Conservation (phyloP, 2,113 vertebrate genomes). For the Marmota monax region DNA sequence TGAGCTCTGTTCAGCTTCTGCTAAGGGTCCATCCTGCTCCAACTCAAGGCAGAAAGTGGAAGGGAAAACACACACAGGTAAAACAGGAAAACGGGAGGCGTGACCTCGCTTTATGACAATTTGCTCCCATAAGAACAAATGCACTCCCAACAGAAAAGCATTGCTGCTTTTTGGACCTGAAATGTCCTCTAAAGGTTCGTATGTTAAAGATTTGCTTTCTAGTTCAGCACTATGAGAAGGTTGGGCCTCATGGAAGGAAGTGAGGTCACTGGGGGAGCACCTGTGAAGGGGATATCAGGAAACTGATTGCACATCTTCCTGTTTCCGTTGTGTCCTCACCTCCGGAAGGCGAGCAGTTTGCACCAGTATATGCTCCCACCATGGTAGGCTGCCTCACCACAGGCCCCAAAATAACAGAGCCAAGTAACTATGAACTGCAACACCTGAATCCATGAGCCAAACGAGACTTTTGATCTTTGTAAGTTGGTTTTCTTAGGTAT, state of each 20-base stretch:
- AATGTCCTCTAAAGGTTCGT: background rate
- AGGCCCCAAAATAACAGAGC: background rate
- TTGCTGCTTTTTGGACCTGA: background rate
- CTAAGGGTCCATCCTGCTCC: no score
- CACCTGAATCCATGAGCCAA: background rate
- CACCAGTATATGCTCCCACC: background rate
- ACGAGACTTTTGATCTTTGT: background rate
- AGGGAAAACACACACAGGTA: background rate
- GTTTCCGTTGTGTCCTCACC: background rate
- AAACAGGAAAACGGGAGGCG: background rate
- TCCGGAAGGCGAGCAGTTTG: background rate
- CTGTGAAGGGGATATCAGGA: no score
- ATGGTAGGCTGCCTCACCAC: background rate
- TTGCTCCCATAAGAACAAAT: background rate
- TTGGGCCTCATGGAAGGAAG: background rate
- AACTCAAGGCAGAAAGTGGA: background rate
- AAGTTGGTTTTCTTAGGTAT: background rate
- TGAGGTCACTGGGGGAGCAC: background rate
- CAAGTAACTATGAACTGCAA: background rate
- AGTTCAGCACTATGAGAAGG: no score
- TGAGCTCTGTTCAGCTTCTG: background rate
- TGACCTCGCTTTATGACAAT: no score
- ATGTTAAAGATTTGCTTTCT: background rate
- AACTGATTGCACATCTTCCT: background rate
- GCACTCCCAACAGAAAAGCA: background rate